Evolutionary conservation across 2,888 invertebrate species (phyloP).

Genomic region (Drosophila sordidapex): DNA sequence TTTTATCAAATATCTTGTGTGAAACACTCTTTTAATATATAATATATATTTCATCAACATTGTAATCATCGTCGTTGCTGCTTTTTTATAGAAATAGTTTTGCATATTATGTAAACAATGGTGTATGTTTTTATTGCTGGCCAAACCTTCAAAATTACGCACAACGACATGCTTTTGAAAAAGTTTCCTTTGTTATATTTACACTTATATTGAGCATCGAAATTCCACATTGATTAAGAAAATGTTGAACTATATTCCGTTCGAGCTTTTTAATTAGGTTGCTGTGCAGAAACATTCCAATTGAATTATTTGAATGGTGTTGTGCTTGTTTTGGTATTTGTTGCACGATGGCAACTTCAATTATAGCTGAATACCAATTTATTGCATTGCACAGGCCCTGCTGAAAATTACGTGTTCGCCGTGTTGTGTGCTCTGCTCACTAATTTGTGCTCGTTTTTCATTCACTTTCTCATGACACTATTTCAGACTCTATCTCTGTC

Average conservation of each 20-base stretch:
- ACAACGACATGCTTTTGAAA: neutral
- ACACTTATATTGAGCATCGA: neutral
- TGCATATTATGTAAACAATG: constrained; percentile 1
- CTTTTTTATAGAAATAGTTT: neutral
- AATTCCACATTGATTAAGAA: constrained; percentile 12
- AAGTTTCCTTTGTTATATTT: constrained; percentile 2
- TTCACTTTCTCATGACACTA: constrained; percentile 29
- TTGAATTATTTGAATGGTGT: constrained; percentile 21
- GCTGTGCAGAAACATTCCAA: constrained; percentile 8
- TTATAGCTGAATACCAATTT: constrained; percentile 31
- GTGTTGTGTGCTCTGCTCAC: constrained; percentile 48
- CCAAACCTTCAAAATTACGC: neutral
- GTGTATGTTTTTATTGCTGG: neutral
- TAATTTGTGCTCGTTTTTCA: constrained; percentile 52
- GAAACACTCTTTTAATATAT: neutral
- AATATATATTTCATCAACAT: neutral
- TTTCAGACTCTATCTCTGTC: neutral
- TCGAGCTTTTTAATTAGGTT: constrained; percentile 22
- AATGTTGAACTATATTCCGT: neutral
- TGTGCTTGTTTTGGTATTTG: constrained; percentile 2
- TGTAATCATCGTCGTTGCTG: neutral
- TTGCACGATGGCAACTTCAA: constrained; percentile 24
- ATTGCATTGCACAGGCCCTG: constrained; percentile 35
- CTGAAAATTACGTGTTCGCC: constrained; percentile 52
- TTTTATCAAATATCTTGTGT: neutral